These are phyloP conservation scores for Phoxinus dragarum DNA, from an alignment of 2,797 vertebrate species.

Conservation along the genomic window DNA sequence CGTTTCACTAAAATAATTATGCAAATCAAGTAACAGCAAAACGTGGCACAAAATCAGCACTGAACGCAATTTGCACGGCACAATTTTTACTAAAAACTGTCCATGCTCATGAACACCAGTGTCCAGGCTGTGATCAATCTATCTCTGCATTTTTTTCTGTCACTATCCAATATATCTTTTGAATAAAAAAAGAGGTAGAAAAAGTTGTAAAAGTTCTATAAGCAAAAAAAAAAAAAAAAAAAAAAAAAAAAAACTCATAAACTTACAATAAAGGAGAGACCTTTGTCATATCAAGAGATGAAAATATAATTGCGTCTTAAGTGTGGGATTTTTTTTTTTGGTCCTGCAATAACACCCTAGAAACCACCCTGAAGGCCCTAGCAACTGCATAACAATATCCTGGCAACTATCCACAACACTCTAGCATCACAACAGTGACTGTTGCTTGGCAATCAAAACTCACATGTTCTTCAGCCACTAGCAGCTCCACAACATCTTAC, in stretches of 20 bases:
- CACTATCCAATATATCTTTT: background rate
- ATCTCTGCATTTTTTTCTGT: background rate
- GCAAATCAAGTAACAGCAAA: background rate
- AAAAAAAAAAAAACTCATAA: background rate
- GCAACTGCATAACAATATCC: background rate
- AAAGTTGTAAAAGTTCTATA: background rate
- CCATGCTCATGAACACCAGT: background rate
- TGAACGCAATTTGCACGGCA: background rate
- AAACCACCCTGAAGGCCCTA: background rate
- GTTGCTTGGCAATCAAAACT: slow-evolving; percentile 4
- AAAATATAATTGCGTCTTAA: background rate
- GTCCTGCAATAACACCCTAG: background rate
- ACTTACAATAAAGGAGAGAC: background rate
- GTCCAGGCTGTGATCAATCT: background rate
- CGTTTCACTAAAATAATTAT: background rate
- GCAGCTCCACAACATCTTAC: background rate
- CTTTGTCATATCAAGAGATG: background rate
- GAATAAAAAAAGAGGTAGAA: background rate
- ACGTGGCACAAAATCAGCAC: background rate
- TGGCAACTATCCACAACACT: background rate
- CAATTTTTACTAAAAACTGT: background rate
- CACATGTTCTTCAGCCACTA: background rate
- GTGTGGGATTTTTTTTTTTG: background rate
- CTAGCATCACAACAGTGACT: background rate
- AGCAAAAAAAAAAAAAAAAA: background rate